phyloP scores from a whole-genome alignment of 1,140 invertebrate genomes.

The Palaemon carinicauda region DNA sequence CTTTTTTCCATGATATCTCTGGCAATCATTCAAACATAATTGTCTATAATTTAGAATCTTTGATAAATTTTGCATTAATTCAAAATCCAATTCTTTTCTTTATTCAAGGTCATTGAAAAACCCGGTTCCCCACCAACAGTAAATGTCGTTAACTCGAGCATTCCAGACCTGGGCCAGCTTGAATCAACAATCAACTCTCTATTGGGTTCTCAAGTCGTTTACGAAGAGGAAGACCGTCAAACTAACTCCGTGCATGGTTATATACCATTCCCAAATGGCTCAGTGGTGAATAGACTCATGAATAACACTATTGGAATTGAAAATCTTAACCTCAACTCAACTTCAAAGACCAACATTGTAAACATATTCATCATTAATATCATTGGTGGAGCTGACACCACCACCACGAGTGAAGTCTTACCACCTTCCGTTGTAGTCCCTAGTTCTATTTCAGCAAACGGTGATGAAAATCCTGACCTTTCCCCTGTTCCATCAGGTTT shows the following conservation, averaged over 20 bases:
- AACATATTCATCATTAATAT: slow-evolving; percentile 60
- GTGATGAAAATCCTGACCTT: background rate
- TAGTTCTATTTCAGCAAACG: background rate
- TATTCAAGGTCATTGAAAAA: slow-evolving; percentile 32
- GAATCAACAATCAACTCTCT: slow-evolving; percentile 38
- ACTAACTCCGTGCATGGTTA: slow-evolving; percentile 9
- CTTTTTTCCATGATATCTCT: too few species aligned
- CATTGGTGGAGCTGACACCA: slow-evolving; percentile 12
- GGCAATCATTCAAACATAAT: too few species aligned
- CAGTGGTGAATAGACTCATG: slow-evolving; percentile 19
- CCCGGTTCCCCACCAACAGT: slow-evolving; percentile 21
- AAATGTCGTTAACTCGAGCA: slow-evolving; percentile 37
- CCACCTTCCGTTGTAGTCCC: background rate
- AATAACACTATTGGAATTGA: slow-evolving; percentile 15
- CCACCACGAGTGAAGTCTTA: background rate
- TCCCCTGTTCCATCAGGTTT: too few species aligned
- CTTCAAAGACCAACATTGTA: slow-evolving; percentile 50
- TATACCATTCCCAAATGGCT: slow-evolving; percentile 22
- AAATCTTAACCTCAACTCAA: slow-evolving; percentile 16
- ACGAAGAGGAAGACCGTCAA: background rate
- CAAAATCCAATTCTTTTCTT: too few species aligned
- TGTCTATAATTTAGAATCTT: too few species aligned
- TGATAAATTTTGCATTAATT: too few species aligned
- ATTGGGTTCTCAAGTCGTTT: slow-evolving; percentile 26
- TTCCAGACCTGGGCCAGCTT: background rate